phyloP scores from a whole-genome alignment of 1,140 invertebrate species.

The Diachasma alloeum region DNA sequence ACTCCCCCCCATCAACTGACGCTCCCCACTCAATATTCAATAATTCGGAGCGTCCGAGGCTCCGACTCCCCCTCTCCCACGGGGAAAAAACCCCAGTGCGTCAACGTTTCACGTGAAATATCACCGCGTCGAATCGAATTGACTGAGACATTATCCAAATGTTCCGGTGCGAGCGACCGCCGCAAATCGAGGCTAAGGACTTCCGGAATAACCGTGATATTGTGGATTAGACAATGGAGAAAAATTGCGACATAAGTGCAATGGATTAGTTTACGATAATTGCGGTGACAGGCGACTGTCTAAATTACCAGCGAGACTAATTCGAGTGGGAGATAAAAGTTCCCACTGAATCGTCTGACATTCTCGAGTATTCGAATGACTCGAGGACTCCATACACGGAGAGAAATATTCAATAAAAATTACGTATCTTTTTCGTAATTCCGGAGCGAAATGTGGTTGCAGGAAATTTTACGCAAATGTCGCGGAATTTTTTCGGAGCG shows the following conservation, averaged over 20 bases:
- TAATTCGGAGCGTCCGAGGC: slow-evolving; percentile 39
- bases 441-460: too few relatives aligned
- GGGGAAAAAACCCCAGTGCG: slow-evolving; percentile 18
- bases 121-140: slow-evolving; percentile 52
- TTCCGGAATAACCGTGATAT: slow-evolving; percentile 41
- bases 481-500: too few relatives aligned
- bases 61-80: background rate
- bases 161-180: slow-evolving; percentile 34
- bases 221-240: slow-evolving; percentile 36
- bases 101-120: slow-evolving; percentile 41
- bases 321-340: background rate
- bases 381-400: too few relatives aligned
- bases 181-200: slow-evolving; percentile 54
- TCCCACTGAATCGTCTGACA: too few relatives aligned
- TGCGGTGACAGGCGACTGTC: background rate
- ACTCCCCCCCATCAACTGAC: background rate
- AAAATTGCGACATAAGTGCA: slow-evolving; percentile 11
- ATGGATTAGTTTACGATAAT: background rate
- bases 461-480: too few relatives aligned
- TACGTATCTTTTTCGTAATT: too few relatives aligned
- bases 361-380: too few relatives aligned
- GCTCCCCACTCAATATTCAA: slow-evolving; percentile 49
- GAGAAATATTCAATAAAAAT: too few relatives aligned
- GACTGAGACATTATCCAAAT: slow-evolving; percentile 28
- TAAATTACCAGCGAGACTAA: background rate